Base-by-base conservation (phyloP, 2,113 vertebrate genomes). In the Verasper variegatus region DNA sequence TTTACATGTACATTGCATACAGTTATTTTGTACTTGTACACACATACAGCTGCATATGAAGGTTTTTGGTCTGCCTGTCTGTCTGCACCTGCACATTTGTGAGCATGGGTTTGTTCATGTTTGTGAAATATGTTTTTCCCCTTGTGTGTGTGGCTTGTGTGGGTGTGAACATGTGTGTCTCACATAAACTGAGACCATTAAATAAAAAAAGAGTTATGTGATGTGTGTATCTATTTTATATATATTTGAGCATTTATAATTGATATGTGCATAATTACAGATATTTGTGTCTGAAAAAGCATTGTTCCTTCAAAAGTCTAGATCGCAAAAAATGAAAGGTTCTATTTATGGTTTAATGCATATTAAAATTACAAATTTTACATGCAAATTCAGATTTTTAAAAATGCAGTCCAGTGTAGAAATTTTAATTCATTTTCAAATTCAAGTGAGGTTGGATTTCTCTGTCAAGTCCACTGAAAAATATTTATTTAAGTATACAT, bases 41-140 rank as follows among this genome's bases (percentile, higher is more conserved):
- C 26, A 54, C 49, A 12, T 17, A 52, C 13, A 56, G 27, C 66
- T 55, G 21, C 14, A 6, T 31, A 8, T 37, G 49, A 17, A 55
- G 66, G 24, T 21, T 27, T n/a, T 2, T 26, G 42, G 24, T 40
- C 5, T 79, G 68, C 12, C 45, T 78, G 77, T 74, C 3, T 81
- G 68, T 18, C 45, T 78, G 75, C 77, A 87, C 57, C 67, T 88
- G 78, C 71, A 79, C 69, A 62, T 78, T 35, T 24, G 20, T 57
- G 54, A 40, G 31, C 37, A 55, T 23, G 31, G 68, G 57, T 70
- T 66, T 66, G 49, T 68, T 84, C 18, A 37, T 81, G 72, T 74
- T 74, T 69, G 47, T 63, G 20, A 62, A 4, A 6, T 24, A 1
- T 64, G 62, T 87, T 37, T 49, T 64, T 69, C 6, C 58, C 71